A percentile compares a stretch with the other conserved stretches of the same genome.
Evolutionary conservation across 2,888 invertebrate species (phyloP).

Genomic region (Pandemis corylana): DNA sequence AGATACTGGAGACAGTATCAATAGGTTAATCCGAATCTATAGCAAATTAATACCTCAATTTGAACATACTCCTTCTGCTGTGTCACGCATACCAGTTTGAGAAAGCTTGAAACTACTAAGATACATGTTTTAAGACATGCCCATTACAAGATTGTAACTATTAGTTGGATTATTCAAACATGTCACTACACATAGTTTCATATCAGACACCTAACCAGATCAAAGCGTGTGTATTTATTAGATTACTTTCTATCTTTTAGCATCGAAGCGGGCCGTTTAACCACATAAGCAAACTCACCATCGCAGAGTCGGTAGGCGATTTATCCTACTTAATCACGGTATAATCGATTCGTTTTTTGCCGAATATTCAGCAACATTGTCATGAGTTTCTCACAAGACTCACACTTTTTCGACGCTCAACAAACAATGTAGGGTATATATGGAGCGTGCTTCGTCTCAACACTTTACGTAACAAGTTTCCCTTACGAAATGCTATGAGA

Average conservation of each 20-base stretch:
- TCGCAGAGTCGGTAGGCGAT: slow-evolving; percentile 6
- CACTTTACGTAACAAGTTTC: slow-evolving; percentile 60
- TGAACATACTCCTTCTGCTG: neutral
- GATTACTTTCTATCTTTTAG: slow-evolving; percentile 4
- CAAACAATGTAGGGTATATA: slow-evolving; percentile 60
- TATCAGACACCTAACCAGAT: neutral
- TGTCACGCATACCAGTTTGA: neutral
- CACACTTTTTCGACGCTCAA: slow-evolving; percentile 53
- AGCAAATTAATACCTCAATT: too few species aligned
- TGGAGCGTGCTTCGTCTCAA: slow-evolving; percentile 61
- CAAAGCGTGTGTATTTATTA: neutral
- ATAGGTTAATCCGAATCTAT: too few species aligned
- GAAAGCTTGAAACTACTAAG: neutral
- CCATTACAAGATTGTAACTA: neutral
- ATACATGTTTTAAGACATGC: neutral
- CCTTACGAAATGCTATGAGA: slow-evolving; percentile 49
- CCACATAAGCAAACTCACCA: slow-evolving; percentile 2
- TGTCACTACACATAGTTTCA: neutral
- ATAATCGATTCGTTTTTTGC: slow-evolving; percentile 47
- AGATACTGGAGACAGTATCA: too few species aligned
- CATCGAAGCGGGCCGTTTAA: neutral
- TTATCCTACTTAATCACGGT: slow-evolving; percentile 39
- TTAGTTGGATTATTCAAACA: neutral
- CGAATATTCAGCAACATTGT: slow-evolving; percentile 45
- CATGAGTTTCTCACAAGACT: slow-evolving; percentile 54